Evolutionary conservation across 2,888 invertebrate species (phyloP), one percentile per base, ranked within the genome.

Genomic region (Zygothrica quintamaculata): DNA sequence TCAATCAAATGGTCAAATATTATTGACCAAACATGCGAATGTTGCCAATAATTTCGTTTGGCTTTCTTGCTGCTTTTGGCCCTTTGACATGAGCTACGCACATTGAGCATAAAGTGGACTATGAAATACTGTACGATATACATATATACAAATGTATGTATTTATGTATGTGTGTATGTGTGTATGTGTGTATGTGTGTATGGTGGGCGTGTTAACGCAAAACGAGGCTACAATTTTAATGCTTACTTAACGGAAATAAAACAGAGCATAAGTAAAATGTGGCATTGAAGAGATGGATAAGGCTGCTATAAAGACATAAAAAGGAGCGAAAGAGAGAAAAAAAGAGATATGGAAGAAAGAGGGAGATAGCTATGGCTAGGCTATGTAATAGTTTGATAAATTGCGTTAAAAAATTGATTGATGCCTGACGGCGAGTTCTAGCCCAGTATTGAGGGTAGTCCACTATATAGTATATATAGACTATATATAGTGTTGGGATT

Each of bases 321-420:
- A 26, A 8, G 26, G 8, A 29, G 29, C 9, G 2, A 13, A 12
- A 18, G 26, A 29, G n/a, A 29, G 29, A 31, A 33, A 7, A 11
- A 7, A 12, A 37, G 25, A n/a, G 26, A 15, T 13, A 22, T 3
- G 5, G 31, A 25, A 29, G 51, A 18, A 16, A 36, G 2, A 43
- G 8, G 3, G 3, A 25, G 31, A 51, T 60, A 39, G 25, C 58
- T 46, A 59, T 4, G 25, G 13, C 22, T 37, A 42, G 22, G 31
- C 64, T 57, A 29, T 43, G 81, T 70, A 84, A 80, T 80, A 80
- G 80, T 84, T 76, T 87, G 87, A 84, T 87, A 87, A 77, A 87
- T 87, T 82, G 75, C 55, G 53, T 56, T 55, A 71, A 76, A 78
- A 84, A 84, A 72, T 84, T 87, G 87, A 87, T 87, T 87, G 86